Base-by-base conservation (phyloP, 2,113 vertebrate genomes). In the Hipposideros armiger region DNA sequence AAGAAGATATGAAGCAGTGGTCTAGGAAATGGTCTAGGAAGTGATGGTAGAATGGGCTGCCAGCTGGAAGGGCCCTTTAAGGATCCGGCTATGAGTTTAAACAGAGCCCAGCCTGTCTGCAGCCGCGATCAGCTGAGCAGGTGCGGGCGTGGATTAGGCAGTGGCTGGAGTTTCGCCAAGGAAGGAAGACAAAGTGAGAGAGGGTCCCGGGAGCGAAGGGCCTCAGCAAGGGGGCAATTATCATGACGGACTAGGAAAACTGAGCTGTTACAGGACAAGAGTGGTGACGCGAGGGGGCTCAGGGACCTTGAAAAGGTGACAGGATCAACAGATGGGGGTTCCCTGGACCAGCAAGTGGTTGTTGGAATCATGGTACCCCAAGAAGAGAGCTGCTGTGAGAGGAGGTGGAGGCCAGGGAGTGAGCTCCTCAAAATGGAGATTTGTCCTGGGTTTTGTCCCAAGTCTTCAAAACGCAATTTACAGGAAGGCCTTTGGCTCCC, bases 131-230 rank as follows among this genome's bases (percentile, higher is more conserved):
- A 4, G 64, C 70, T 0, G 10, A 87, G 69, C 95, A 93, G 97
- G 92, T 95, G 86, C 89, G 30, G 47, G 80, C 2, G 0, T 0
- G 47, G 92, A 60, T 50, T 11, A 76, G 56, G 74, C 64, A 54
- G 19, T 30, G 69, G 11, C 84, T 95, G 97, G 92, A 70, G 78
- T 1, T 20, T 10, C 4, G 70, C 92, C 95, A 76, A 67, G 52
- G 45, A 7, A 50, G 69, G 74, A 90, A 92, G 92, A 91, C 80
- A 7, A 20, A 87, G 86, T 28, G 58, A n/a, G 67, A 58, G 73
- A 42, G n/a, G 76, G 76, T 30, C 5, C 8, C 0, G 22, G 6
- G 87, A 91, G 42, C 14, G 83, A 67, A n/a, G 70, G 90, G 76
- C 47, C 40, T 16, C 36, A 56, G 40, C 62, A 0, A 13, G 85